Evolutionary conservation across 2,888 invertebrate species (phyloP).

Genomic region (Apodemia duryi): DNA sequence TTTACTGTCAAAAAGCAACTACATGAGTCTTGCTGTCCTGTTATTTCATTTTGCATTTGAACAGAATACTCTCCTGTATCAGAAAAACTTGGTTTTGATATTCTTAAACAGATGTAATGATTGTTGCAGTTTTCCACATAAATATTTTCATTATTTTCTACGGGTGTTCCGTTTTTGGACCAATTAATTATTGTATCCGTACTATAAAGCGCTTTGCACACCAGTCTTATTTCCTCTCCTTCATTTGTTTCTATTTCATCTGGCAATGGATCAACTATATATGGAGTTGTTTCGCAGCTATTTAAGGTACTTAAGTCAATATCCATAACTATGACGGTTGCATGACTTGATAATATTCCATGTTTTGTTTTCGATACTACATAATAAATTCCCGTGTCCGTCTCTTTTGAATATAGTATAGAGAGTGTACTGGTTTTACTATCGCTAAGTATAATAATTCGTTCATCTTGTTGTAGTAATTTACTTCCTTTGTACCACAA

Average conservation of each 20-base stretch:
- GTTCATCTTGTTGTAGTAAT: conserved; percentile 27
- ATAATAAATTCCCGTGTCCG: conserved; percentile 40
- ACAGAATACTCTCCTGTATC: conserved; percentile 36
- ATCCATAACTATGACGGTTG: conserved; percentile 35
- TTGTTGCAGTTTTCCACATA: conserved; percentile 33
- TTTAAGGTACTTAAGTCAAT: conserved; percentile 22
- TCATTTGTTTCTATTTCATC: conserved; percentile 34
- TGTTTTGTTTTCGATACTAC: conserved; percentile 34
- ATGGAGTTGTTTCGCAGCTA: conserved; percentile 26
- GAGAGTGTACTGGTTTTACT: conserved; percentile 28
- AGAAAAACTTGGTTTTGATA: conserved; percentile 23
- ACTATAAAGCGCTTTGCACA: conserved; percentile 33
- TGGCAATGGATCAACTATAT: conserved; percentile 34
- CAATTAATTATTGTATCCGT: conserved; percentile 32
- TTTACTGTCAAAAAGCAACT: conserved; percentile 32
- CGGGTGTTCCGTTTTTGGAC: conserved; percentile 29
- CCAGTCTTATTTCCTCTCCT: conserved; percentile 35
- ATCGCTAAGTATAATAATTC: conserved; percentile 29
- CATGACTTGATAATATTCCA: conserved; percentile 36
- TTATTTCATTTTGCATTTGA: conserved; percentile 28
- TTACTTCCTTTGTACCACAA: conserved; percentile 39
- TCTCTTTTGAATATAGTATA: conserved; percentile 31
- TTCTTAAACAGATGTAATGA: conserved; percentile 34
- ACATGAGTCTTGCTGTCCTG: conserved; percentile 25
- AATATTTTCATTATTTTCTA: conserved; percentile 24